Conservation (phyloP, 2,888 invertebrate genomes). For the Thera britannica region DNA sequence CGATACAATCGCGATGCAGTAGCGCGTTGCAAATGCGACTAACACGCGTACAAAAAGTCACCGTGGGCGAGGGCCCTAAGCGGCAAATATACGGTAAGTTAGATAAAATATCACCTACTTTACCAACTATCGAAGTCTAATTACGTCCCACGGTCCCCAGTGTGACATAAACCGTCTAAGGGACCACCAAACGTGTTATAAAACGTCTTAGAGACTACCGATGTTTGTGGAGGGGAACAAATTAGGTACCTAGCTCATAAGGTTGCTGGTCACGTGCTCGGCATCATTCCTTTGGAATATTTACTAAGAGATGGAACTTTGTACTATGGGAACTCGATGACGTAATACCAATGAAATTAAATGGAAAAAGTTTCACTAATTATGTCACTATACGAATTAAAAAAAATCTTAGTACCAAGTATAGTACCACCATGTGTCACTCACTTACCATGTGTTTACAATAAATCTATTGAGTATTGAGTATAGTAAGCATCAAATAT, state of each 20-base stretch:
- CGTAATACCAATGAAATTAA: no score
- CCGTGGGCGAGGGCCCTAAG: no score
- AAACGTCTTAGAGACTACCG: conserved; percentile 24
- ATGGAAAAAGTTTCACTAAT: no score
- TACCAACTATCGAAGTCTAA: conserved; percentile 32
- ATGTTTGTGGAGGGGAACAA: conserved; percentile 57
- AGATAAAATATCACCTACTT: conserved; percentile 12
- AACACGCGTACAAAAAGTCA: no score
- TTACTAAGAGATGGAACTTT: conserved; percentile 56
- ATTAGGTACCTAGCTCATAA: conserved; percentile 59
- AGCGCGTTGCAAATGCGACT: no score
- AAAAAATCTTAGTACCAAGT: no score
- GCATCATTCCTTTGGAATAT: conserved; percentile 61
- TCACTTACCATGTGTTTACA: no score
- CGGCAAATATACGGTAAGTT: background rate
- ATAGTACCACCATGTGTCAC: no score
- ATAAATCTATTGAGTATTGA: no score
- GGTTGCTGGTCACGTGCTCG: conserved; percentile 61
- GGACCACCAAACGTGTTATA: conserved; percentile 45
- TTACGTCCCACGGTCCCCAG: conserved; percentile 21
- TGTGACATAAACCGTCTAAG: conserved; percentile 31
- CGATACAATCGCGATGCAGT: no score
- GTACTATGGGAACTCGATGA: conserved; percentile 49
- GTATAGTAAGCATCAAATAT: no score
- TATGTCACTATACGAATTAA: no score